Percentiles rank a stretch among this genome's conserved stretches.
These are phyloP conservation scores for Chouioia cunea DNA, from an alignment of 2,888 invertebrate genomes.

Conservation along the genomic window DNA sequence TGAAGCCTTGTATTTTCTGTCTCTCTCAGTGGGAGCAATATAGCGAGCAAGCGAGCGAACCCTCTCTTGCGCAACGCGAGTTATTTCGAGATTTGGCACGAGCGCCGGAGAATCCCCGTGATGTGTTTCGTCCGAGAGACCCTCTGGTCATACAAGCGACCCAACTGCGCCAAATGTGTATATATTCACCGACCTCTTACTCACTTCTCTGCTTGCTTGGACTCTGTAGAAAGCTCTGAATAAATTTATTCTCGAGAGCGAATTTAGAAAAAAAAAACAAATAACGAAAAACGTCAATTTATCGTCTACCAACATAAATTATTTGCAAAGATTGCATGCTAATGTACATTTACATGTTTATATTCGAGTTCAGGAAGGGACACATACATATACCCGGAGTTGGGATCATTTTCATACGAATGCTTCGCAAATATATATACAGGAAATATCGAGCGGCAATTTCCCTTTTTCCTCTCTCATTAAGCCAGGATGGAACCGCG, in stretches of 20 bases:
- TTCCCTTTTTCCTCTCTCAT: too few species aligned
- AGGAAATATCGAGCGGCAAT: too few species aligned
- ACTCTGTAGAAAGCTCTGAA: too few species aligned
- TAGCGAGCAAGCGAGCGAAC: slow-evolving; percentile 17
- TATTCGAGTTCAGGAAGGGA: too few species aligned
- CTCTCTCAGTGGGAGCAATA: neutral
- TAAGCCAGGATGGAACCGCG: slow-evolving; percentile 19
- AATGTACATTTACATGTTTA: too few species aligned
- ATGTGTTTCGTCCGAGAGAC: slow-evolving; percentile 31
- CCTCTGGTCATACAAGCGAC: slow-evolving; percentile 41
- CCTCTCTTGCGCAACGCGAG: slow-evolving; percentile 45
- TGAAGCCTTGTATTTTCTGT: slow-evolving; percentile 35
- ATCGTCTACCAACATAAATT: too few species aligned
- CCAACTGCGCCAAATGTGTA: slow-evolving; percentile 15
- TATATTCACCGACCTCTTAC: slow-evolving; percentile 23
- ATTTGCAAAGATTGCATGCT: too few species aligned
- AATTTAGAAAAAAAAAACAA: too few species aligned
- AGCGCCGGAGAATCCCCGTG: slow-evolving; percentile 46
- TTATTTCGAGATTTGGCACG: slow-evolving; percentile 53
- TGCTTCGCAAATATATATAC: slow-evolving; percentile 30
- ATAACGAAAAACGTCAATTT: too few species aligned
- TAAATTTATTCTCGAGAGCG: too few species aligned
- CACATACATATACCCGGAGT: neutral
- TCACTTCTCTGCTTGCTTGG: neutral
- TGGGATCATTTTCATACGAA: slow-evolving; percentile 45